A percentile compares a stretch with the other conserved stretches of the same genome.
Evolutionary conservation across 2,113 vertebrate species (phyloP).

Genomic region (Larimichthys polyactis): DNA sequence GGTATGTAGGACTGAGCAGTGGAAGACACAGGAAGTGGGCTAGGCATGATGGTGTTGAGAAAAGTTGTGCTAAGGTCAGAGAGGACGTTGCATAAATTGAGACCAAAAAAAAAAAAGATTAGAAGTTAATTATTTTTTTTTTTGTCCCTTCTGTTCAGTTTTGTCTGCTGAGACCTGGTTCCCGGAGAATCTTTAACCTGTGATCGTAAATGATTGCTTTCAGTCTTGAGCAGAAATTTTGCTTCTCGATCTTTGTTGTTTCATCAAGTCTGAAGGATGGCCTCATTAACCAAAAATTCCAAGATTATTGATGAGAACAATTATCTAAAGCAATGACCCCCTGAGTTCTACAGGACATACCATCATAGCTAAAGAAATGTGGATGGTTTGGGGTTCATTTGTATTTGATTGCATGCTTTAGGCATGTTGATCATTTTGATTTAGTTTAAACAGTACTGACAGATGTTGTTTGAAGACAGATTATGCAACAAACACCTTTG

Average conservation of each 20-base stretch:
- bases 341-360: background rate
- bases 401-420: background rate
- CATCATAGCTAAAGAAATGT: background rate
- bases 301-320: background rate
- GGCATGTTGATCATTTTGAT: background rate
- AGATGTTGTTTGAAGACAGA: conserved; percentile 15
- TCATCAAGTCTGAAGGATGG: background rate
- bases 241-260: background rate
- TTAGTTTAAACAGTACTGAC: conserved; percentile 4
- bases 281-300: conserved; percentile 6
- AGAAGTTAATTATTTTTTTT: conserved; percentile 26
- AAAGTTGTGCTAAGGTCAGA: conserved; percentile 48
- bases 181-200: conserved; percentile 11
- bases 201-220: background rate
- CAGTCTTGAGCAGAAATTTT: background rate
- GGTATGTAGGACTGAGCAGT: conserved; percentile 62
- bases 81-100: conserved; percentile 26
- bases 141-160: background rate
- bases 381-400: background rate
- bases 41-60: conserved; percentile 43
- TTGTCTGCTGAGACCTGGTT: background rate
- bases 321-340: background rate
- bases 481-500: conserved; percentile 17
- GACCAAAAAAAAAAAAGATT: conserved; percentile 26
- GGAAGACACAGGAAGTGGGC: conserved; percentile 73